Evolutionary conservation across 2,888 invertebrate genomes (phyloP).

Genomic region (Serripes groenlandicus): DNA sequence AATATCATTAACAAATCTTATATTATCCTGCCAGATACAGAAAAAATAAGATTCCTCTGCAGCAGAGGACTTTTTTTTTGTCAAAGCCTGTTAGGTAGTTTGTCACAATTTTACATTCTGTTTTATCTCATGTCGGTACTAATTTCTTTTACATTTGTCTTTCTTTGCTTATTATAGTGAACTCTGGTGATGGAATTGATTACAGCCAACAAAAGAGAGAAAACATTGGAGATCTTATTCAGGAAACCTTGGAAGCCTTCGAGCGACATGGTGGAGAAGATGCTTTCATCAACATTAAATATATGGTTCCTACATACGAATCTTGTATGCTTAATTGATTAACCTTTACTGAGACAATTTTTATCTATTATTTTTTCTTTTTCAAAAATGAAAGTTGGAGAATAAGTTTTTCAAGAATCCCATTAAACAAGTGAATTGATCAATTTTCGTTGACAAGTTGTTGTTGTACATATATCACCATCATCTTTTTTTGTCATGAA

Average conservation of each 20-base stretch:
- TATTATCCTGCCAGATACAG: too few relatives aligned
- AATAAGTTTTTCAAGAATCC: neutral
- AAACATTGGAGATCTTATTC: conserved; percentile 96
- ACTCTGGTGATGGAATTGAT: conserved; percentile 95
- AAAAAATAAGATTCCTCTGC: too few relatives aligned
- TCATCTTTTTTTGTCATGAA: neutral
- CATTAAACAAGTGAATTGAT: neutral
- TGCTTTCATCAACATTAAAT: conserved; percentile 99
- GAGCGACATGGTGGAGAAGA: conserved; percentile 98
- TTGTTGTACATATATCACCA: conserved; percentile 16
- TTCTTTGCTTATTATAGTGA: conserved; percentile 90
- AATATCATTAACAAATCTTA: too few relatives aligned
- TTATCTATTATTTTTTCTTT: neutral
- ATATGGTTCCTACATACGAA: conserved; percentile 98
- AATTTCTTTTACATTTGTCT: too few relatives aligned
- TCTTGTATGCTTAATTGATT: conserved; percentile 89
- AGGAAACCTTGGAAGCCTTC: conserved; percentile 96
- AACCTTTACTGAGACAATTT: conserved; percentile 4
- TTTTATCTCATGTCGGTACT: neutral
- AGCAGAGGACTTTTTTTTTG: too few relatives aligned
- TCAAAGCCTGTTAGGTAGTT: too few relatives aligned
- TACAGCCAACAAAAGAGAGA: conserved; percentile 94
- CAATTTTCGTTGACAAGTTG: too few relatives aligned
- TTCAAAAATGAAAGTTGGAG: neutral
- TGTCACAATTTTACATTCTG: neutral